phyloP scores from a whole-genome alignment of 2,888 invertebrate species.

The Autographa gamma region DNA sequence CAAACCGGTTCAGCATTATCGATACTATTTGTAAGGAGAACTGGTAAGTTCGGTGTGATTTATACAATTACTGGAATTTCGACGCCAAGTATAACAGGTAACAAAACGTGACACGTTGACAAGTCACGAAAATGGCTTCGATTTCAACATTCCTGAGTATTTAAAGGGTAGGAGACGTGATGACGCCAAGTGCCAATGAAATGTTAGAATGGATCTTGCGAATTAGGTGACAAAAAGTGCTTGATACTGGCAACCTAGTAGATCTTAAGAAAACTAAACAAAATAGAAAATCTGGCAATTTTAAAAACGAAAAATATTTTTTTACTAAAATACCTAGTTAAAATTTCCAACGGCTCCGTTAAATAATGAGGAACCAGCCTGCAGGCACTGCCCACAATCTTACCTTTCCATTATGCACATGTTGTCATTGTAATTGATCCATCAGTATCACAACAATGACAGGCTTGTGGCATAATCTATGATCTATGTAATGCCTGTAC shows the following conservation, averaged over 20 bases:
- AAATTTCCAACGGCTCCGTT: neutral
- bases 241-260: neutral
- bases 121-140: constrained; percentile 44
- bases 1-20: constrained; percentile 43
- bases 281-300: neutral
- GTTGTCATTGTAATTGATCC: neutral
- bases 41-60: constrained; percentile 48
- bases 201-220: neutral
- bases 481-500: neutral
- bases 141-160: constrained; percentile 35
- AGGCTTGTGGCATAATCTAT: neutral
- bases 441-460: constrained; percentile 1
- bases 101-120: constrained; percentile 26
- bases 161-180: constrained; percentile 29
- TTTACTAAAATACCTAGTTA: no score
- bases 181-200: constrained; percentile 24
- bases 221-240: neutral
- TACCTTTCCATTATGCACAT: neutral
- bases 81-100: constrained; percentile 33
- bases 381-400: neutral
- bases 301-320: neutral
- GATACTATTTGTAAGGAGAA: constrained; percentile 35
- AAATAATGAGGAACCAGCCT: neutral
- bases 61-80: constrained; percentile 49
- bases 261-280: neutral